phyloP scores from a whole-genome alignment of 1,140 invertebrate species.

The Drosophila lini region DNA sequence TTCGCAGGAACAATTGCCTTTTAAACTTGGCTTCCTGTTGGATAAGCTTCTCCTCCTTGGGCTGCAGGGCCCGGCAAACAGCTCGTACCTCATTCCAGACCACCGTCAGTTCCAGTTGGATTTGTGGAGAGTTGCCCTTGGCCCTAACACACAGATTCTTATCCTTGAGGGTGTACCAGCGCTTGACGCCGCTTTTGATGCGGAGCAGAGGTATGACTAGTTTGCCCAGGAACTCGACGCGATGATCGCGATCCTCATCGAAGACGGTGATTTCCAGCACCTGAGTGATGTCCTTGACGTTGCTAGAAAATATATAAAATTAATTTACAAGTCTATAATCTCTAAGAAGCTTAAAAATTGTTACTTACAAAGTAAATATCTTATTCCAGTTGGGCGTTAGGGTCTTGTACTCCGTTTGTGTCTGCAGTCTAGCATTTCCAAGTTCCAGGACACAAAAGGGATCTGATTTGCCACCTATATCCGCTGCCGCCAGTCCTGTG shows the following conservation, averaged over 20 bases:
- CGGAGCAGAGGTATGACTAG: conserved; percentile 94
- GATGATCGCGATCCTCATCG: conserved; percentile 99
- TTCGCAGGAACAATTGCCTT: conserved; percentile 95
- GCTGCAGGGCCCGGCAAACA: conserved; percentile 96
- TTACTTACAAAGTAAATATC: conserved; percentile 99
- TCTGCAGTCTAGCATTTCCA: conserved; percentile 97
- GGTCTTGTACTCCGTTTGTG: conserved; percentile 99
- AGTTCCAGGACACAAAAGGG: conserved; percentile 99
- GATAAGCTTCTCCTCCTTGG: conserved; percentile 98
- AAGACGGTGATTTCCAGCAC: conserved; percentile 98
- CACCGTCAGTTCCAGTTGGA: conserved; percentile 94
- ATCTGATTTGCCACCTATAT: conserved; percentile 97
- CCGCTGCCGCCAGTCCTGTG: conserved; percentile 94
- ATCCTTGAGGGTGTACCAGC: conserved; percentile 98
- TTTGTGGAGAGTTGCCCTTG: conserved; percentile 96
- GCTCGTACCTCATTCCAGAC: conserved; percentile 96
- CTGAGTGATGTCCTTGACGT: conserved; percentile 98
- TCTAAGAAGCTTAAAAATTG: not conserved
- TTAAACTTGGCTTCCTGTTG: conserved; percentile 98
- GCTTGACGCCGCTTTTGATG: conserved; percentile 95
- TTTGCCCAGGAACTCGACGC: conserved; percentile 98
- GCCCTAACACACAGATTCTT: conserved; percentile 94
- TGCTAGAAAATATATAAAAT: conserved; percentile 86
- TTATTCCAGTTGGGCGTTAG: conserved; percentile 98
- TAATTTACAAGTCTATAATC: not conserved